Conservation (phyloP, 2,888 invertebrate genomes). For the Ligdia adustata region DNA sequence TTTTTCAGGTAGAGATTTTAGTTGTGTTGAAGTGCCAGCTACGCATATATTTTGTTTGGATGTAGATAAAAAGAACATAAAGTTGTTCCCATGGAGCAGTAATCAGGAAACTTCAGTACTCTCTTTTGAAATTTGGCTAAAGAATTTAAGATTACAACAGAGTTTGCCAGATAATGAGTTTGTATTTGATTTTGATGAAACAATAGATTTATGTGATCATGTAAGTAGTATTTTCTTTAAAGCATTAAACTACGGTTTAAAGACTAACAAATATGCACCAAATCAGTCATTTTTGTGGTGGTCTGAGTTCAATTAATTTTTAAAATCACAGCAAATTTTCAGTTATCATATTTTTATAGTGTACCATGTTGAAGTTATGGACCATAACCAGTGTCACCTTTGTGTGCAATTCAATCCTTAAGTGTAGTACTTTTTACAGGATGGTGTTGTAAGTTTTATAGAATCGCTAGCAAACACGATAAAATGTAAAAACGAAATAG, state of each 20-base stretch:
- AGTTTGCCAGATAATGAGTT: conserved; percentile 65
- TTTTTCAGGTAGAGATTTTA: conserved; percentile 65
- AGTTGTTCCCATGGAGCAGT: conserved; percentile 59
- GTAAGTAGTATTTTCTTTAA: too few relatives aligned
- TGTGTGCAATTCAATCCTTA: too few relatives aligned
- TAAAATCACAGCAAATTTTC: too few relatives aligned
- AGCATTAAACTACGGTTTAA: too few relatives aligned
- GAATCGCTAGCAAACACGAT: conserved; percentile 45
- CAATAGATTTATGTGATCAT: conserved; percentile 42
- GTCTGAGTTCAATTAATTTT: too few relatives aligned
- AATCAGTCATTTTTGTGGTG: too few relatives aligned
- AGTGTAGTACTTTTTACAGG: conserved; percentile 51
- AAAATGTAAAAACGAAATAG: conserved; percentile 54
- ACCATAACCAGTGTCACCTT: too few relatives aligned
- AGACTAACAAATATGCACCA: too few relatives aligned
- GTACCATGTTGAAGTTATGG: too few relatives aligned
- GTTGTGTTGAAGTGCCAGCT: conserved; percentile 86
- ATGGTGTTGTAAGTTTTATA: conserved; percentile 53
- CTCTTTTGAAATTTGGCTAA: conserved; percentile 54
- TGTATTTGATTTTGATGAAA: conserved; percentile 43
- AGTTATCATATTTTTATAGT: too few relatives aligned
- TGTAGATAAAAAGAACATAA: conserved; percentile 57
- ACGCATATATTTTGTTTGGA: conserved; percentile 83
- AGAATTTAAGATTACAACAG: conserved; percentile 57
- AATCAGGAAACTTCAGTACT: conserved; percentile 45